Conservation (phyloP, 2,888 invertebrate species). For the Dicyrtoma fusca region DNA sequence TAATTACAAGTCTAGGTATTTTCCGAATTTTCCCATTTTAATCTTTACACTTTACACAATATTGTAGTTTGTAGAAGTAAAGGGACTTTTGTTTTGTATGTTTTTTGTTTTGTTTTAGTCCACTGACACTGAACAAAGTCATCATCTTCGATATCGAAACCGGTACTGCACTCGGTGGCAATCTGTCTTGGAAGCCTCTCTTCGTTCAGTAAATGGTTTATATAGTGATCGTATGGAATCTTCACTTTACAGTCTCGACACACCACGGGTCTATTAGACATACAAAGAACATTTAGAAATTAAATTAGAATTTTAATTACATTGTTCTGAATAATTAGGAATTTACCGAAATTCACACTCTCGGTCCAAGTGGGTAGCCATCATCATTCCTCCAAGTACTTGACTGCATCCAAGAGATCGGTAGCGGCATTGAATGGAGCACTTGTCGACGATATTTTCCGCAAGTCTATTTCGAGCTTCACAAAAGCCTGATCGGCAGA, state of each 20-base stretch:
- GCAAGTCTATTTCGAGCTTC: constrained; percentile 42
- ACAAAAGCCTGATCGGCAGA: constrained; percentile 39
- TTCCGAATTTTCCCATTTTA: too few relatives aligned
- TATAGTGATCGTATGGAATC: constrained; percentile 41
- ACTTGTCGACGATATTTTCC: constrained; percentile 45
- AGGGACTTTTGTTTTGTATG: too few relatives aligned
- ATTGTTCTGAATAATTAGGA: neutral
- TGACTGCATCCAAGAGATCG: constrained; percentile 35
- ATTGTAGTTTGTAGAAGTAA: too few relatives aligned
- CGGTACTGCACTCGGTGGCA: constrained; percentile 46
- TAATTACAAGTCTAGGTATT: too few relatives aligned
- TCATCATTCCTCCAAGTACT: constrained; percentile 6
- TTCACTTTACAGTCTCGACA: constrained; percentile 47
- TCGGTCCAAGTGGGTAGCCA: constrained; percentile 13
- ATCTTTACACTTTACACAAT: too few relatives aligned
- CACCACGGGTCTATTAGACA: constrained; percentile 36
- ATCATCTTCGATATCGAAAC: constrained; percentile 47
- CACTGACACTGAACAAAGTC: constrained; percentile 37
- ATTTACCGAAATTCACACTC: constrained; percentile 24
- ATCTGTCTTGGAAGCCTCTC: constrained; percentile 44
- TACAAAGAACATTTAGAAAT: neutral
- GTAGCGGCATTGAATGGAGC: constrained; percentile 40
- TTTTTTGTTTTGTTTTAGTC: too few relatives aligned
- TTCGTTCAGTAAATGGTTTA: constrained; percentile 40
- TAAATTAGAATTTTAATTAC: neutral